Evolutionary conservation across 2,888 invertebrate genomes (phyloP).

Genomic region (Lycophotia porphyrea): DNA sequence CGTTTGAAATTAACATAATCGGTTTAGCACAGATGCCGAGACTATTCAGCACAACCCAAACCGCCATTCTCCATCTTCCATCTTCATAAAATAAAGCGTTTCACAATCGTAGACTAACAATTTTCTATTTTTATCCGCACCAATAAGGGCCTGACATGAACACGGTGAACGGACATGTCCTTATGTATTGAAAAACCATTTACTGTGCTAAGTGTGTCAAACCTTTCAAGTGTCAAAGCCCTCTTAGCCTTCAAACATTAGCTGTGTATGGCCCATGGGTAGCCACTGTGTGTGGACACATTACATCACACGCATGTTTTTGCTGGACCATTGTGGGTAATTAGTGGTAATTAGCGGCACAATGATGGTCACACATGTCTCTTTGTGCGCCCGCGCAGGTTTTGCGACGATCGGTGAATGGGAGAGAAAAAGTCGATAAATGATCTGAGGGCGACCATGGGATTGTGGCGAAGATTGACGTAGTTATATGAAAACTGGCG

Average conservation of each 20-base stretch:
- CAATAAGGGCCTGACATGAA: constrained; percentile 27
- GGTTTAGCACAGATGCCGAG: not conserved
- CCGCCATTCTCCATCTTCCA: not conserved
- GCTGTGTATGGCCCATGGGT: constrained; percentile 18
- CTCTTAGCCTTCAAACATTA: constrained; percentile 46
- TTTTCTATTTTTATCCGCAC: not conserved
- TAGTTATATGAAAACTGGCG: not conserved
- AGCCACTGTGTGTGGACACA: constrained; percentile 12
- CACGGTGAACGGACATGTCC: constrained; percentile 32
- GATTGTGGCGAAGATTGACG: constrained; percentile 6
- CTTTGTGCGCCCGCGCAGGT: constrained; percentile 52
- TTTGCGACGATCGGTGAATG: constrained; percentile 57
- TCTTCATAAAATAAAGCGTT: constrained; percentile 3
- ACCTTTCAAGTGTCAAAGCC: constrained; percentile 59
- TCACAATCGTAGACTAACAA: not conserved
- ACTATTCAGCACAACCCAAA: not conserved
- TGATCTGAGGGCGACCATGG: constrained; percentile 38
- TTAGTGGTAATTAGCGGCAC: constrained; percentile 46
- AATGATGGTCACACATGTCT: constrained; percentile 61
- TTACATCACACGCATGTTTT: constrained; percentile 56
- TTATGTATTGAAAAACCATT: constrained; percentile 49
- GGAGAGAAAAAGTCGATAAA: constrained; percentile 51
- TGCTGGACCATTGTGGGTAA: constrained; percentile 52
- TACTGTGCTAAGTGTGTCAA: constrained; percentile 58
- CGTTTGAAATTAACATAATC: not conserved